Base-by-base conservation (phyloP, 2,113 vertebrate species). In the Calyptommatus sinebrachiatus region DNA sequence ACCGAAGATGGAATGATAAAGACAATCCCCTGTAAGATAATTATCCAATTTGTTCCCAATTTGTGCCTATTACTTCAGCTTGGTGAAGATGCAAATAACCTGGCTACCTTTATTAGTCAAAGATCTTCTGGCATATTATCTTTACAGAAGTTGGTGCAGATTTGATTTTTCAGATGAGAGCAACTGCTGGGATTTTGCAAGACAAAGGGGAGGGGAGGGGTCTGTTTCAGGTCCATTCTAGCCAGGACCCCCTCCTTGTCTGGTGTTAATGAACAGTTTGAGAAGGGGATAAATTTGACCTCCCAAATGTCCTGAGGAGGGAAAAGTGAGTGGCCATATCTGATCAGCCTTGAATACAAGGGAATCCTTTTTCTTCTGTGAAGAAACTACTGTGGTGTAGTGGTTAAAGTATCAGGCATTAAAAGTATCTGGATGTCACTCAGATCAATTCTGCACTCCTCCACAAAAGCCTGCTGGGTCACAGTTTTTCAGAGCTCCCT, bases 191-290 rank as follows among this genome's bases (percentile, higher is more conserved):
- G 41, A 18, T 45, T 35, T 68, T n/a, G 57, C 41, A 50, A 16
- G 9, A 63, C 29, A 31, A 22, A 31, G 53, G 11, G 18, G 53
- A 16, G 46, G 62, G 14, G 1, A 46, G 60, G 21, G 7, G 20
- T 18, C 14, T n/a, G 24, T 1, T 28, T 5, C 28, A 31, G 29
- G 29, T 2, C 21, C 1, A 22, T 41, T 24, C 57, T 24, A 2
- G 50, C 28, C 20, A 67, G 70, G 0, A 57, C 4, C 26, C 67
- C 3, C 0, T 1, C 16, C 35, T 1, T 1, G 31, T 35, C n/a
- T 63, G 70, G 16, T 14, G 26, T 84, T 53, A 41, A 71, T 60
- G 26, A n/a, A 10, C 1, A 29, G 71, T 69, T 10, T 21, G 77
- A 1, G 1, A 28, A 24, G 35, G 5, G 5, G 16, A 50, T 5